Evolutionary conservation across 2,113 vertebrate genomes (phyloP).

Genomic region (Empidonax alnorum): DNA sequence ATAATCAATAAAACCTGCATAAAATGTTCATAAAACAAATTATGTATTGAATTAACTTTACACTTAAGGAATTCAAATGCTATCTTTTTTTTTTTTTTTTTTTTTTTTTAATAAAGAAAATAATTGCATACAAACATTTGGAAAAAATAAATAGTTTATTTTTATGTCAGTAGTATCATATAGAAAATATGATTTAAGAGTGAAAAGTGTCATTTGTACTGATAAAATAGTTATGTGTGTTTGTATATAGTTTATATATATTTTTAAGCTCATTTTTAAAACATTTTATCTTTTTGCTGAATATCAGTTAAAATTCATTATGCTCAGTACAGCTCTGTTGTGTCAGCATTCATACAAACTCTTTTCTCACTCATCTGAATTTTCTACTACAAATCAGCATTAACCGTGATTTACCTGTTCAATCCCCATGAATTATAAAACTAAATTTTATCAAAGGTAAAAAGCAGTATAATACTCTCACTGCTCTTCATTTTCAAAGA

Average conservation of each 20-base stretch:
- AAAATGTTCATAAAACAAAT: neutral
- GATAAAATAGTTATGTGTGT: neutral
- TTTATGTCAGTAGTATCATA: neutral
- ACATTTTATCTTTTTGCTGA: neutral
- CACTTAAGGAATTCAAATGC: neutral
- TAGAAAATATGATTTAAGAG: neutral
- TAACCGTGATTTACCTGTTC: neutral
- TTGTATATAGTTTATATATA: neutral
- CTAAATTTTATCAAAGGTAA: neutral
- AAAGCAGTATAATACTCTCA: neutral
- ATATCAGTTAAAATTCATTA: neutral
- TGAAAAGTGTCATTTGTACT: neutral
- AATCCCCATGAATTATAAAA: neutral
- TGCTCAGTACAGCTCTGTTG: neutral
- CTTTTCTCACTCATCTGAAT: neutral
- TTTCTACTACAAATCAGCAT: neutral
- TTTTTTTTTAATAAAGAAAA: neutral
- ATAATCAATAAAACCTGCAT: neutral
- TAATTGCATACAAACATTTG: neutral
- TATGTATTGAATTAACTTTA: neutral
- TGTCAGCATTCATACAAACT: neutral
- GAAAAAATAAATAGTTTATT: neutral
- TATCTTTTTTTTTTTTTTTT: accelerated
- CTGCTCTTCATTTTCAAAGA: neutral
- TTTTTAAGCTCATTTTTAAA: neutral